Evolutionary conservation across 2,888 invertebrate genomes (phyloP).

Genomic region (Xestia xanthographa): DNA sequence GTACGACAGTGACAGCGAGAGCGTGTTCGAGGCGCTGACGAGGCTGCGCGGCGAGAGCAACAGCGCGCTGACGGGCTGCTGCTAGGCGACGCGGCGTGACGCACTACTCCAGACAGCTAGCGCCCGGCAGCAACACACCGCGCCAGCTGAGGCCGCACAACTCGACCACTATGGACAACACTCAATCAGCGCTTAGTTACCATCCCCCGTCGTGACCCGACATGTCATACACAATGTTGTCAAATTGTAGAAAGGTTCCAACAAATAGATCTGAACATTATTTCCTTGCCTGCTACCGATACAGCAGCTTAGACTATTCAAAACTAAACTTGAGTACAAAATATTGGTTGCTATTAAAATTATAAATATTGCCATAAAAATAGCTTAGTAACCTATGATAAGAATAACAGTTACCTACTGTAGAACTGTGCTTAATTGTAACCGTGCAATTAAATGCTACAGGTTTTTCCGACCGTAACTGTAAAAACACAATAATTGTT

Average conservation of each 20-base stretch:
- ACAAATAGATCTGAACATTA: slow-evolving; percentile 63
- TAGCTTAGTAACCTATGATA: slow-evolving; percentile 6
- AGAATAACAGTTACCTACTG: slow-evolving; percentile 34
- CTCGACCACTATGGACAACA: slow-evolving; percentile 10
- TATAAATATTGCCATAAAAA: slow-evolving; percentile 47
- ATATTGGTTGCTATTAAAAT: slow-evolving; percentile 30
- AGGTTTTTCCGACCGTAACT: slow-evolving; percentile 54
- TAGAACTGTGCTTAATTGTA: slow-evolving; percentile 54
- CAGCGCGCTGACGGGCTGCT: slow-evolving; percentile 66
- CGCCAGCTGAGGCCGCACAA: slow-evolving; percentile 40
- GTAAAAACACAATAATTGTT: slow-evolving; percentile 15
- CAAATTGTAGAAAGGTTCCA: slow-evolving; percentile 32
- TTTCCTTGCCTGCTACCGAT: slow-evolving; percentile 52
- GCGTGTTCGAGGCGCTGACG: slow-evolving; percentile 72
- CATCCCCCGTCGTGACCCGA: slow-evolving; percentile 19
- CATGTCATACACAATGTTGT: slow-evolving; percentile 32
- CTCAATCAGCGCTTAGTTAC: slow-evolving; percentile 49
- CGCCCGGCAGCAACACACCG: slow-evolving; percentile 45
- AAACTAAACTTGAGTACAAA: slow-evolving; percentile 50
- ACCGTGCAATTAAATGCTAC: slow-evolving; percentile 49
- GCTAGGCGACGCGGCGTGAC: slow-evolving; percentile 27
- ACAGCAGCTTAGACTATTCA: slow-evolving; percentile 40
- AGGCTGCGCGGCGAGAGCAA: slow-evolving; percentile 72
- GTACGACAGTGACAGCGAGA: slow-evolving; percentile 79
- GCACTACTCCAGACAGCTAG: slow-evolving; percentile 25